Base-by-base conservation (phyloP, 2,113 vertebrate genomes). In the Colistium nudipinnis region DNA sequence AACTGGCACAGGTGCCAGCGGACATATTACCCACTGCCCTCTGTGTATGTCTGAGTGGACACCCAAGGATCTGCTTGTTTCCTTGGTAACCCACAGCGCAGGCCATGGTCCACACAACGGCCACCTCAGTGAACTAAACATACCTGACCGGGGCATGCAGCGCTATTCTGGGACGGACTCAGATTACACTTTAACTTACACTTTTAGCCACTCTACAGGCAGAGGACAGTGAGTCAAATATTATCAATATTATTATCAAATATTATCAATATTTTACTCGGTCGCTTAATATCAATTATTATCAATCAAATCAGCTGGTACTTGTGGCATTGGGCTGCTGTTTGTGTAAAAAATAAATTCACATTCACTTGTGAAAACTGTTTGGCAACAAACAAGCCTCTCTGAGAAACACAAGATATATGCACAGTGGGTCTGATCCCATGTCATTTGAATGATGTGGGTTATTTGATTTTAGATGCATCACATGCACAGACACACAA, bases 151-250 rank as follows among this genome's bases (percentile, higher is more conserved):
- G 55, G 51, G 2, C 55, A 59, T 62, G 67, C 16, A 20, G 38
- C 0, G 41, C 82, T 87, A 81, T 78, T 73, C 66, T 82, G 35
- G 66, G 71, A 66, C 20, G 16, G 68, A 56, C 14, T 61, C 12
- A 47, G 27, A 47, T 62, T 68, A 31, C 73, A 57, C 41, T 57
- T 71, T 4, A 54, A 54, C 47, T 76, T 39, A 38, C 9, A 68
- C 61, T 74, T n/a, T 71, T 2, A 28, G 7, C 19, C 11, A 59
- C 63, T 63, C 51, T 57, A 22, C 11, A 59, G 38, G 17, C 5
- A 49, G 47, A 60, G 16, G 36, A 66, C 14, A 30, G 4, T 13
- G 20, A 36, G 31, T 19, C 4, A 43, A 35, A 39, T 13, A 28
- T 10, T n/a, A n/a, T n/a, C n/a, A n/a, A n/a, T n/a, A n/a, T n/a